Conservation (phyloP, 1,140 invertebrate species). For the Pararge aegeria region DNA sequence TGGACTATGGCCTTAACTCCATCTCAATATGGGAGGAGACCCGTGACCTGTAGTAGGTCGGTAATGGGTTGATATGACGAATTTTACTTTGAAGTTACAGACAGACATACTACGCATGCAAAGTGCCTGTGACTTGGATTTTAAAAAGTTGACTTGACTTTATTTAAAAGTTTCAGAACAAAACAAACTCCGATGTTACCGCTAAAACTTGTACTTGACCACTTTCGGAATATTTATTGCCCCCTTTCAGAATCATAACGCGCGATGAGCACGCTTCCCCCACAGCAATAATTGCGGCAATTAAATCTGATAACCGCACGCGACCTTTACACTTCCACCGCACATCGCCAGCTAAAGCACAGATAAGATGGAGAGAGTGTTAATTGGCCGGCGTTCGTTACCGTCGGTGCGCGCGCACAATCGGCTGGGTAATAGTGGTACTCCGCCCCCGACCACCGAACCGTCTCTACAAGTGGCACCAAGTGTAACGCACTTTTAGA, state of each 20-base stretch:
- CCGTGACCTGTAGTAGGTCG: no score
- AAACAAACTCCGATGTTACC: no score
- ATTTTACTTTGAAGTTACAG: no score
- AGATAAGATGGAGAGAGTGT: slow-evolving; percentile 58
- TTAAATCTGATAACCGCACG: slow-evolving; percentile 68
- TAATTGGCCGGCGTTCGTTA: slow-evolving; percentile 52
- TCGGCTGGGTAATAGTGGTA: slow-evolving; percentile 52
- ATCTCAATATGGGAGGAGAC: no score
- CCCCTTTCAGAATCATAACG: slow-evolving; percentile 66
- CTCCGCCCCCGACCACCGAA: slow-evolving; percentile 55
- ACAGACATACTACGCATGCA: no score
- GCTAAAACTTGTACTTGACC: background rate
- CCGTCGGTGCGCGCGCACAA: slow-evolving; percentile 42
- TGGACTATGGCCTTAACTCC: no score
- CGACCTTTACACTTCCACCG: slow-evolving; percentile 74
- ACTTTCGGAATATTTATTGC: slow-evolving; percentile 56
- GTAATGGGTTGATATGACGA: no score
- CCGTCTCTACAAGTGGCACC: slow-evolving; percentile 38
- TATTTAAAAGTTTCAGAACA: background rate
- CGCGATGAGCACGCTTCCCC: slow-evolving; percentile 61
- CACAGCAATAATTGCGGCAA: slow-evolving; percentile 60
- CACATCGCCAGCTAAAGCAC: slow-evolving; percentile 39
- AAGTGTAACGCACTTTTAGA: background rate
- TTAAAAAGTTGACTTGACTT: no score
- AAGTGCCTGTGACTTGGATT: no score